Conservation (phyloP, 2,113 vertebrate genomes). For the Hippocampus guttulatus region DNA sequence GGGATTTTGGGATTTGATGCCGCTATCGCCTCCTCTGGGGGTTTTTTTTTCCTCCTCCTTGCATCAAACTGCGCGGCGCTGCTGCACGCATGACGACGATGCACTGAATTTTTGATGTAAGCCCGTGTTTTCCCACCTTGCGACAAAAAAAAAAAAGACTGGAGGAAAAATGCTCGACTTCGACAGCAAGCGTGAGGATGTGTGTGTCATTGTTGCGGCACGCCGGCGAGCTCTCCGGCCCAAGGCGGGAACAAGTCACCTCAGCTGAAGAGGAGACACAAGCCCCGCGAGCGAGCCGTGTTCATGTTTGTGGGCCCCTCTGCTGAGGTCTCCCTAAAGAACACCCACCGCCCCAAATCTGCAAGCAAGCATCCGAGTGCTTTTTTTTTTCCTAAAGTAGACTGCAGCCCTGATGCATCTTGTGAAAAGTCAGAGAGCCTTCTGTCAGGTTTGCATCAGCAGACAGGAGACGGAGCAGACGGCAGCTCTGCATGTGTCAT, state of each 20-base stretch:
- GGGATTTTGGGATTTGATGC: conserved; percentile 11
- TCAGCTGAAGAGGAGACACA: conserved; percentile 56
- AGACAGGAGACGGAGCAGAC: conserved; percentile 62
- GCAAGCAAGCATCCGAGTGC: conserved; percentile 48
- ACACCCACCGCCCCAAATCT: conserved; percentile 21
- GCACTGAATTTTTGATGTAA: conserved; percentile 35
- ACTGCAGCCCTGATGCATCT: conserved; percentile 58
- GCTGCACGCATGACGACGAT: conserved; percentile 36
- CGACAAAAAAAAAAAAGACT: conserved; percentile 2
- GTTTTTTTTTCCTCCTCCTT: conserved; percentile 8
- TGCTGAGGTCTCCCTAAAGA: conserved; percentile 28
- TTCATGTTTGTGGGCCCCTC: conserved; percentile 37
- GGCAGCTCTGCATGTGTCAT: conserved; percentile 62
- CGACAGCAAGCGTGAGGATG: conserved; percentile 52
- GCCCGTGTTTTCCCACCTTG: conserved; percentile 17
- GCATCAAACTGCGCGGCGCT: conserved; percentile 50
- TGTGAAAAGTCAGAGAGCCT: conserved; percentile 43
- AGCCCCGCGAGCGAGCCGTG: conserved; percentile 30
- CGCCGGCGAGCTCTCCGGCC: conserved; percentile 50
- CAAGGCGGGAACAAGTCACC: conserved; percentile 44
- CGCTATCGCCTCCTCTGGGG: background rate
- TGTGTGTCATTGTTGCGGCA: conserved; percentile 59
- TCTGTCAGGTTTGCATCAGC: conserved; percentile 54
- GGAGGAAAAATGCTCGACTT: conserved; percentile 28
- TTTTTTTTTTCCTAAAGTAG: conserved; percentile 32